Percentiles rank a stretch among this genome's conserved stretches.
These are phyloP conservation scores for Pipistrellus pipistrellus DNA, from an alignment of 2,797 vertebrate genomes.

Conservation along the genomic window DNA sequence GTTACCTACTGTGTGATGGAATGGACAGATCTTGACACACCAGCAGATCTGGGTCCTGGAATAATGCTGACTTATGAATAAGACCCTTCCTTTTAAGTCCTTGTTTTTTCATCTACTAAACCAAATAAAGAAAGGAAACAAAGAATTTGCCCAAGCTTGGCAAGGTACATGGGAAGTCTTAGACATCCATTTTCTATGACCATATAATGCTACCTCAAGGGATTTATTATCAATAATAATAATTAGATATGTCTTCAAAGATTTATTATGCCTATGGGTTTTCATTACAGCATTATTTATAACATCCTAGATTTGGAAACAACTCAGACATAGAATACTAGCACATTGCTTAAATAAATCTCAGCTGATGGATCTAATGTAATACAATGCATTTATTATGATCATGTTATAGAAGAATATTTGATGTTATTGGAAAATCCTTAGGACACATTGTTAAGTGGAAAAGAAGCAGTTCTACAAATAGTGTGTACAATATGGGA, in stretches of 20 bases:
- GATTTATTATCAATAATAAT: neutral
- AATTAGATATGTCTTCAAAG: slow-evolving; percentile 8
- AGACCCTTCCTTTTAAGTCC: neutral
- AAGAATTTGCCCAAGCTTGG: neutral
- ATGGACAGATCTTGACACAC: neutral
- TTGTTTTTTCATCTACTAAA: slow-evolving; percentile 17
- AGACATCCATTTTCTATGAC: neutral
- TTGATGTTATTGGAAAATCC: slow-evolving; percentile 26
- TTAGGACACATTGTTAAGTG: neutral
- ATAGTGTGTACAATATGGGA: neutral
- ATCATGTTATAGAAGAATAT: neutral
- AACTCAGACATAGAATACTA: neutral
- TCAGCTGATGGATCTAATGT: neutral
- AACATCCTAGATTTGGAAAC: slow-evolving; percentile 10
- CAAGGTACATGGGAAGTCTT: neutral
- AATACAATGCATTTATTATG: slow-evolving; percentile 22
- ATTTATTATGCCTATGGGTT: slow-evolving; percentile 11
- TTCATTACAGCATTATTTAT: slow-evolving; percentile 36
- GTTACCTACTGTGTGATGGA: neutral
- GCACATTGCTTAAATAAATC: slow-evolving; percentile 6
- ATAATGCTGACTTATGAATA: neutral
- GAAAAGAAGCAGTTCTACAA: neutral
- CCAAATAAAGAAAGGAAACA: neutral
- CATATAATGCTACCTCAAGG: neutral
- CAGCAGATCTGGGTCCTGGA: neutral